Evolutionary conservation across 2,797 vertebrate species (phyloP).

Genomic region (Vipera latastei): DNA sequence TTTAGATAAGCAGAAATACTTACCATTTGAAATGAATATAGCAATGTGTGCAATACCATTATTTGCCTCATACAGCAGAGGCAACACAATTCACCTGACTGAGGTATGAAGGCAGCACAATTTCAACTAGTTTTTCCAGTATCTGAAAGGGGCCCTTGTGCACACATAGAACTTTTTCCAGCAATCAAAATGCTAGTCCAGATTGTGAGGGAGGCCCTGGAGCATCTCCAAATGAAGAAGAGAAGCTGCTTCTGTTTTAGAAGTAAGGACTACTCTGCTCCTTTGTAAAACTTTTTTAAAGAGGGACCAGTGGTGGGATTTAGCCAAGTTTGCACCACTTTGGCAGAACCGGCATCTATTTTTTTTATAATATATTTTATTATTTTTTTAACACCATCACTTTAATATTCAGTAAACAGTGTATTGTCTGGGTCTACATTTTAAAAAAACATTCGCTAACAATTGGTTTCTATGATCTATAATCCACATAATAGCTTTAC

Average conservation of each 20-base stretch:
- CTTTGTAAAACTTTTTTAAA: not conserved
- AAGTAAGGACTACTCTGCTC: not conserved
- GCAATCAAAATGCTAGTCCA: not conserved
- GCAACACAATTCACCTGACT: not conserved
- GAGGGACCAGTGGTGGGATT: too few relatives aligned
- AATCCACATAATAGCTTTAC: too few relatives aligned
- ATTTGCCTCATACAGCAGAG: not conserved
- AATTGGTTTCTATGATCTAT: too few relatives aligned
- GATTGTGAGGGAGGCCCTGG: not conserved
- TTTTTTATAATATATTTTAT: too few relatives aligned
- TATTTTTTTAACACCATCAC: too few relatives aligned
- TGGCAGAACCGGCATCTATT: too few relatives aligned
- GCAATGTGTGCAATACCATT: not conserved
- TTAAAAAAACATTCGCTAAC: too few relatives aligned
- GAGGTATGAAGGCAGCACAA: not conserved
- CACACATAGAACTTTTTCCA: not conserved
- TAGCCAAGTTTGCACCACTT: too few relatives aligned
- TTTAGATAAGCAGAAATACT: not conserved
- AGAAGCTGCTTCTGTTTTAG: not conserved
- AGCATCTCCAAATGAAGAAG: not conserved
- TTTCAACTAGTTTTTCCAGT: not conserved
- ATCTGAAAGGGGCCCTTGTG: not conserved
- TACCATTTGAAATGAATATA: not conserved
- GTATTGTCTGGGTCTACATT: too few relatives aligned
- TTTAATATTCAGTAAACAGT: too few relatives aligned